Conservation (phyloP, 2,797 vertebrate species). For the Scolopax rusticola region DNA sequence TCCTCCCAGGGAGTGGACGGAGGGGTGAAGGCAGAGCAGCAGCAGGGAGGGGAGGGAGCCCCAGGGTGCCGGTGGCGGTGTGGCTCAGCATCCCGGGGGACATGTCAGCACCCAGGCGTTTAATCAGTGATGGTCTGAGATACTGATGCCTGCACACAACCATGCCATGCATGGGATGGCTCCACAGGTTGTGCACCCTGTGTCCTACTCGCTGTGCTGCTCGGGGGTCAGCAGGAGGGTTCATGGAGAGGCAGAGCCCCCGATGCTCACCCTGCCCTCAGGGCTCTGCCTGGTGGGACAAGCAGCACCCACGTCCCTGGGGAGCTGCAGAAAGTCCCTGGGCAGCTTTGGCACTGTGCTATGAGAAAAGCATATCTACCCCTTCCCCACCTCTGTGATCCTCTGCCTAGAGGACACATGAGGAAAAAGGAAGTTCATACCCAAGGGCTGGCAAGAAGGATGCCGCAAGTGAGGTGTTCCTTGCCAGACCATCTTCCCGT, state of each 20-base stretch:
- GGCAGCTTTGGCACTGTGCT: not conserved
- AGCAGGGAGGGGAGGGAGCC: not conserved
- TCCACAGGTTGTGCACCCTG: rapidly evolving
- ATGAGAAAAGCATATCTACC: not conserved
- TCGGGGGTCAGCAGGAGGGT: rapidly evolving
- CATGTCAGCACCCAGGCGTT: not conserved
- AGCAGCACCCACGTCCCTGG: rapidly evolving
- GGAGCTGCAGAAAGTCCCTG: not conserved
- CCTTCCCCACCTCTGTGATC: not conserved
- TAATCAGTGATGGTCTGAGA: rapidly evolving
- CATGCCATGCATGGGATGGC: not conserved
- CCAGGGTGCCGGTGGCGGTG: rapidly evolving
- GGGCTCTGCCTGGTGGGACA: not conserved
- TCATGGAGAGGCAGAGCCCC: not conserved
- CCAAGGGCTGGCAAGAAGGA: not conserved
- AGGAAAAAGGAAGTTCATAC: not conserved
- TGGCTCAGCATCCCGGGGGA: rapidly evolving
- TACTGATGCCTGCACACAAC: rapidly evolving
- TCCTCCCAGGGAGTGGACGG: rapidly evolving
- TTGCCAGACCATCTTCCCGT: not conserved
- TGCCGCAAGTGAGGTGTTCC: not conserved
- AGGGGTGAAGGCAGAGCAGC: not conserved
- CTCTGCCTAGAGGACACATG: not conserved
- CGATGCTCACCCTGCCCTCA: rapidly evolving
- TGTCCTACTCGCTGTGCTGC: not conserved